Base-by-base conservation (phyloP, 2,888 invertebrate genomes). In the Abrostola triplasia region DNA sequence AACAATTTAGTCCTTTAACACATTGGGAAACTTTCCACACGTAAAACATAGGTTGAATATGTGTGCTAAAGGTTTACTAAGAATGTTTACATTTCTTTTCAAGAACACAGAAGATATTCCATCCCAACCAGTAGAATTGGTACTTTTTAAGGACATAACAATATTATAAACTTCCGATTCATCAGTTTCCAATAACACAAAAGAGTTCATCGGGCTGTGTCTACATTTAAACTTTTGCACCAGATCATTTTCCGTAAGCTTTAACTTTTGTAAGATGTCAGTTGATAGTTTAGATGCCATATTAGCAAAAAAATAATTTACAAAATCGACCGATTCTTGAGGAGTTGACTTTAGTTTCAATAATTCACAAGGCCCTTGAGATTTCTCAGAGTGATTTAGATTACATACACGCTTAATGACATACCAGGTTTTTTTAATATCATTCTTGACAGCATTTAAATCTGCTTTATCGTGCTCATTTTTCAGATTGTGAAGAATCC, bases 401-500 rank as follows among this genome's bases (percentile, higher is more conserved):
- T 62, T 62, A 48, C 66, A 66, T 24, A 66, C 54, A 24, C 59
- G 54, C 35, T 62, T 62, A 7, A 67, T 59, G 0, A 50, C 40
- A 44, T 55, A 59, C 66, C 66, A 62, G 1, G 66, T 67, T 6
- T 10, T 9, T 50, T 66, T 61, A 5, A 66, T 58, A 5, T 66
- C 54, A 38, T 9, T 54, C 13, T 24, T 66, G 40, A 5, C 12
- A 47, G 10, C 6, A 6, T 50, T 40, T 49, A 66, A 48, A 12
- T 50, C 41, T 38, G 47, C 10, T 38, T 55, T 55, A 38, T 55
- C 24, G 24, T 56, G 38, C 4, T 37, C 56, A 48, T 50, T 58
- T 42, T 58, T 58, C 11, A 58, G 9, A 11, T 50, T 58, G 10
- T 51, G 58, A 6, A 58, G 58, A 13, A 58, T 44, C 12, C 42